These are phyloP conservation scores for Lepisosteus osseus DNA, from an alignment of 2,113 vertebrate genomes.

Conservation along the genomic window DNA sequence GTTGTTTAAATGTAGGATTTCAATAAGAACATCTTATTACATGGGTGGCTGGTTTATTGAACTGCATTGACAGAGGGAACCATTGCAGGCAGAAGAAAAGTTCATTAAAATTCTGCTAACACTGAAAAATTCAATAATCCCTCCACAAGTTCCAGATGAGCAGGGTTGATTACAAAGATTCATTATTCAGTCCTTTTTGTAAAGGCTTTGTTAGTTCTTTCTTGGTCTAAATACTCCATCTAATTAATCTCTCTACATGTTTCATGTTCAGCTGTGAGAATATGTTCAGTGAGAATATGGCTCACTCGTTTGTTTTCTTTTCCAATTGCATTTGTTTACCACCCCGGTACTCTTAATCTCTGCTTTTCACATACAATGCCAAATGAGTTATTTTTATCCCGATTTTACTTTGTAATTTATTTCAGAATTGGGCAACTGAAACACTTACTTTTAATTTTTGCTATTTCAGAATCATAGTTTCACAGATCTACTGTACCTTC, in stretches of 20 bases:
- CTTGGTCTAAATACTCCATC: constrained; percentile 60
- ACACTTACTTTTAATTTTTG: too few relatives aligned
- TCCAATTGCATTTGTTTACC: constrained; percentile 1
- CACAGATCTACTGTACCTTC: too few relatives aligned
- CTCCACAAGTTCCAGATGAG: constrained; percentile 73
- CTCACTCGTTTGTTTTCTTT: neutral
- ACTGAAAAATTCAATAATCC: constrained; percentile 86
- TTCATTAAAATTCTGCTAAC: constrained; percentile 88
- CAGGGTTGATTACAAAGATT: constrained; percentile 78
- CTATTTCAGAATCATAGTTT: too few relatives aligned
- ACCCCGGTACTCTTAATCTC: neutral
- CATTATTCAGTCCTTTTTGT: constrained; percentile 70
- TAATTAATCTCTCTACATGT: neutral
- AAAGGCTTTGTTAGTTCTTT: constrained; percentile 74
- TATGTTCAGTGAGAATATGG: constrained; percentile 5
- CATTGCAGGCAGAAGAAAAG: constrained; percentile 69
- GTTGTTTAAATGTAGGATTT: constrained; percentile 65
- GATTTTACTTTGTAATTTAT: too few relatives aligned
- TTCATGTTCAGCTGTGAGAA: constrained; percentile 1
- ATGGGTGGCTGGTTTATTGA: constrained; percentile 85
- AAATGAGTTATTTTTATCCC: neutral
- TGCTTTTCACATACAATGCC: neutral
- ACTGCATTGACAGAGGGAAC: constrained; percentile 72
- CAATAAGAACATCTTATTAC: constrained; percentile 80
- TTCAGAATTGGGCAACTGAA: too few relatives aligned